Conservation (phyloP, 2,888 invertebrate genomes). For the Eupithecia vulgata region DNA sequence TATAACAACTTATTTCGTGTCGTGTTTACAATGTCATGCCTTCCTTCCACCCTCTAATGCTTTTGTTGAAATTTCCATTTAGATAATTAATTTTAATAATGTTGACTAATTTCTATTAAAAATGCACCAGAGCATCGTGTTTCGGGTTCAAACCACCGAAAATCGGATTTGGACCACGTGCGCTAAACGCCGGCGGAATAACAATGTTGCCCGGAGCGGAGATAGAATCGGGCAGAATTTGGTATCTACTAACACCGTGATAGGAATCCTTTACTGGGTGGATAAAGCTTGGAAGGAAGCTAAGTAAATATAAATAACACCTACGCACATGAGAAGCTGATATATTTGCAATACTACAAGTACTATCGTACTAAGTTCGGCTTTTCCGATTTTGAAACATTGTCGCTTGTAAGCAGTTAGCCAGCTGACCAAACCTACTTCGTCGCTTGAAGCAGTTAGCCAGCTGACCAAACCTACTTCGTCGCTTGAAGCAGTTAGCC, state of each 20-base stretch:
- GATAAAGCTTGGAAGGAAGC: neutral
- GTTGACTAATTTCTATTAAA: constrained; percentile 9
- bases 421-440: too few species aligned
- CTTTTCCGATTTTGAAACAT: too few species aligned
- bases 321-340: neutral
- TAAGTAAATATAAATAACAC: neutral
- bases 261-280: constrained; percentile 4
- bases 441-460: too few species aligned
- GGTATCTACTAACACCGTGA: constrained; percentile 2
- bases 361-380: too few species aligned
- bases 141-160: constrained; percentile 8
- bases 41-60: neutral
- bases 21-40: neutral
- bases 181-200: neutral
- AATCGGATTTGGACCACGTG: constrained; percentile 9
- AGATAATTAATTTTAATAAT: constrained; percentile 1
- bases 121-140: constrained; percentile 9
- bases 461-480: too few species aligned
- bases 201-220: constrained; percentile 9
- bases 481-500: too few species aligned
- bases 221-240: neutral
- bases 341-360: neutral
- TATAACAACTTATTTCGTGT: too few species aligned
- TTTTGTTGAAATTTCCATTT: neutral
- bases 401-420: too few species aligned